These are phyloP conservation scores for Hydroisotoma schaefferi DNA, from an alignment of 2,888 invertebrate genomes.

Conservation along the genomic window DNA sequence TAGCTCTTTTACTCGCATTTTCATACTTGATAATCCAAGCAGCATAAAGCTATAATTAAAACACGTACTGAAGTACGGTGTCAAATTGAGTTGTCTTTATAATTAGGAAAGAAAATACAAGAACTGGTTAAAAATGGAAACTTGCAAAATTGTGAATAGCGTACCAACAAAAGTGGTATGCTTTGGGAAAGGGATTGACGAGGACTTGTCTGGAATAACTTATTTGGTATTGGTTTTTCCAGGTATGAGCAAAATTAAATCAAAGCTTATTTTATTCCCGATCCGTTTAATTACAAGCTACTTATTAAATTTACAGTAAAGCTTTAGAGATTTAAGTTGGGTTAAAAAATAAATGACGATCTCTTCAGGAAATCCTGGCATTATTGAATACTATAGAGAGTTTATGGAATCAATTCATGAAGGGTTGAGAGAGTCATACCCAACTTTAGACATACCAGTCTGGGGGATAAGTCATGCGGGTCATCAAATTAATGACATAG, in stretches of 20 bases:
- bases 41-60: too few species aligned
- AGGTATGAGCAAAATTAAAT: slow-evolving; percentile 54
- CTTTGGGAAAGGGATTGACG: slow-evolving; percentile 68
- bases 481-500: slow-evolving; percentile 59
- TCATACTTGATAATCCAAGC: too few species aligned
- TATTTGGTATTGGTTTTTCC: slow-evolving; percentile 72
- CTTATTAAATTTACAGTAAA: neutral
- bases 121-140: slow-evolving; percentile 37
- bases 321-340: too few species aligned
- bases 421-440: slow-evolving; percentile 52
- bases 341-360: slow-evolving; percentile 13
- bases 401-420: slow-evolving; percentile 67
- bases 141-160: slow-evolving; percentile 57
- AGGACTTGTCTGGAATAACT: slow-evolving; percentile 58
- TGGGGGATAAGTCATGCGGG: slow-evolving; percentile 81
- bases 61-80: too few species aligned
- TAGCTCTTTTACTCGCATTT: too few species aligned
- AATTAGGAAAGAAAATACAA: too few species aligned
- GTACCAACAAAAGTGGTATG: slow-evolving; percentile 70
- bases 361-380: slow-evolving; percentile 72
- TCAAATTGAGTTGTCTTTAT: too few species aligned
- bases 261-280: too few species aligned
- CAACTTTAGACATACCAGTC: slow-evolving; percentile 62
- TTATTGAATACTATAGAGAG: slow-evolving; percentile 72
- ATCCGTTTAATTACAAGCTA: too few species aligned